Evolutionary conservation across 2,113 vertebrate genomes (phyloP).

Genomic region (Corythoichthys intestinalis): DNA sequence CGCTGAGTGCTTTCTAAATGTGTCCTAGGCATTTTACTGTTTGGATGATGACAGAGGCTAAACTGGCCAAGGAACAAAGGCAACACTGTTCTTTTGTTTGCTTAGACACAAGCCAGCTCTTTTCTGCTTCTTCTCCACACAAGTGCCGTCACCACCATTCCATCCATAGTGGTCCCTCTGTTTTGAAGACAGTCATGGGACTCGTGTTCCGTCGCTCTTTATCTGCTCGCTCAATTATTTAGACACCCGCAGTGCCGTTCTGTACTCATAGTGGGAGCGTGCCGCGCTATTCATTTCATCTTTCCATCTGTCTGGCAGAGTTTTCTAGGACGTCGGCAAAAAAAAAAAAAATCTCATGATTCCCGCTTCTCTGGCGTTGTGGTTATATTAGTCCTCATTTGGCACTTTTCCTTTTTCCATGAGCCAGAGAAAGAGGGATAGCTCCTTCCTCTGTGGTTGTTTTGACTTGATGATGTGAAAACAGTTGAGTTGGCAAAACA

Average conservation of each 20-base stretch:
- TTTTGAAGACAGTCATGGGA: slow-evolving; percentile 56
- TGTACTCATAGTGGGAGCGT: not conserved
- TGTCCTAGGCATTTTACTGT: slow-evolving; percentile 22
- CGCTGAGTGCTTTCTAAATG: slow-evolving; percentile 6
- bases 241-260: slow-evolving; percentile 7
- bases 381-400: slow-evolving; percentile 50
- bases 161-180: slow-evolving; percentile 57
- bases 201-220: slow-evolving; percentile 21
- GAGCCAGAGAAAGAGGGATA: slow-evolving; percentile 34
- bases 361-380: slow-evolving; percentile 24
- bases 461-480: slow-evolving; percentile 43
- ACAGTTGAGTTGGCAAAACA: slow-evolving; percentile 38
- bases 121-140: slow-evolving; percentile 25
- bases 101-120: slow-evolving; percentile 36
- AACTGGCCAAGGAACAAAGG: slow-evolving; percentile 42
- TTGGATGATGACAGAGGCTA: slow-evolving; percentile 33
- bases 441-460: slow-evolving; percentile 39
- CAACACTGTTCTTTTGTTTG: slow-evolving; percentile 57
- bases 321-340: not conserved
- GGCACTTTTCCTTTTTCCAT: slow-evolving; percentile 50
- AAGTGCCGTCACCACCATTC: slow-evolving; percentile 58
- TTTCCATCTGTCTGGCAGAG: not conserved
- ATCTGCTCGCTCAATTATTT: slow-evolving; percentile 22
- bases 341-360: slow-evolving; percentile 6
- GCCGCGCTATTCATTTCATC: not conserved